phyloP scores from a whole-genome alignment of 2,113 vertebrate genomes.

The Vicugna pacos region DNA sequence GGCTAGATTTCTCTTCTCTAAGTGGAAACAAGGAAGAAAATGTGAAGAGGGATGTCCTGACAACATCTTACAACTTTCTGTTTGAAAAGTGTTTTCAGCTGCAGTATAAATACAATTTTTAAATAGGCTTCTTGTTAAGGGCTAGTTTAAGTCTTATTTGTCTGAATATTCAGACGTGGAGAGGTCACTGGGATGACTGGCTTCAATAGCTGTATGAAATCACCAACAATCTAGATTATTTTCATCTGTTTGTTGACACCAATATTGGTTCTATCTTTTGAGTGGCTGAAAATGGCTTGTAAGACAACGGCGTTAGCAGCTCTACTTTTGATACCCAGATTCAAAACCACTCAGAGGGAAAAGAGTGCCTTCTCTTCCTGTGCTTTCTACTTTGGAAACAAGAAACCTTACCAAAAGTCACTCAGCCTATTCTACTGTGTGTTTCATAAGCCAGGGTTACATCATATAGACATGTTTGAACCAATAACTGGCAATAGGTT shows the following conservation, averaged over 20 bases:
- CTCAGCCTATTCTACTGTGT: background rate
- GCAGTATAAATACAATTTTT: background rate
- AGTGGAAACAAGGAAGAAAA: background rate
- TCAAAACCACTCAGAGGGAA: background rate
- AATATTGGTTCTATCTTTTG: background rate
- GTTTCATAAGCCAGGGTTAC: background rate
- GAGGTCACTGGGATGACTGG: background rate
- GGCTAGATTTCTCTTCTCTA: background rate
- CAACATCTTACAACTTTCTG: background rate
- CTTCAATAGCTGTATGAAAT: background rate
- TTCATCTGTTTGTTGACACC: background rate
- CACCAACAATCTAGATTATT: background rate
- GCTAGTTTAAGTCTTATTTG: background rate
- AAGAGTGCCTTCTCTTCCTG: background rate
- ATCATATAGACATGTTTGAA: background rate
- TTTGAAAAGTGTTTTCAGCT: background rate
- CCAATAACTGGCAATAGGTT: background rate
- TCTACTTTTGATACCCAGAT: background rate
- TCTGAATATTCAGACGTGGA: background rate
- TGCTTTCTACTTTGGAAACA: background rate
- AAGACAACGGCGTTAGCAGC: accelerated
- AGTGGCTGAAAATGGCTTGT: background rate
- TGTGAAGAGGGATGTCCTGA: background rate
- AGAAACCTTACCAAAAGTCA: background rate
- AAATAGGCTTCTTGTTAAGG: background rate